Conservation (phyloP, 2,113 vertebrate species). For the Poecile atricapillus region DNA sequence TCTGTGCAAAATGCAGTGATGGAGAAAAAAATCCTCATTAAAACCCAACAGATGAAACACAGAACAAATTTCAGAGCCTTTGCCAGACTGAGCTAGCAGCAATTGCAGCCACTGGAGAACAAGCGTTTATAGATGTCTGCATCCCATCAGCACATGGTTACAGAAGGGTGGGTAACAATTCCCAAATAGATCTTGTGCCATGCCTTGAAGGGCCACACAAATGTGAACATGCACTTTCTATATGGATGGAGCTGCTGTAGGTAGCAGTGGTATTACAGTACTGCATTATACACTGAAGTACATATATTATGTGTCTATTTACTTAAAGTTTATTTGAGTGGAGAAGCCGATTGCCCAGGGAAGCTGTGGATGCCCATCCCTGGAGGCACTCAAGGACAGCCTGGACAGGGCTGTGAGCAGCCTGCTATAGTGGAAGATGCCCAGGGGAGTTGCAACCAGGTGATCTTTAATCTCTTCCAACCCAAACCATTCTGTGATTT, state of each 20-base stretch:
- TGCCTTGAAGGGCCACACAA: neutral
- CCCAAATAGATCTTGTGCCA: neutral
- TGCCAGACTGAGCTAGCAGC: neutral
- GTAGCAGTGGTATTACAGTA: rapidly evolving
- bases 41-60: neutral
- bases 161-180: neutral
- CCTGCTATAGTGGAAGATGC: neutral
- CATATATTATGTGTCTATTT: rapidly evolving
- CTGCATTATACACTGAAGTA: rapidly evolving
- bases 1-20: neutral
- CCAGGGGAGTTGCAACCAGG: neutral
- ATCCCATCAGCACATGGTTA: neutral
- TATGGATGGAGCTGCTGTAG: neutral
- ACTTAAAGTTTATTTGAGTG: neutral
- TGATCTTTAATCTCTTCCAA: neutral
- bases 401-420: neutral
- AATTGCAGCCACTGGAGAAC: neutral
- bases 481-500: neutral
- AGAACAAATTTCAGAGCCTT: slow-evolving; percentile 16
- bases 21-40: neutral
- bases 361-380: neutral
- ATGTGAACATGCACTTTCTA: neutral
- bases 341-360: neutral
- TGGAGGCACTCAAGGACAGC: neutral
- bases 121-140: neutral